phyloP scores from a whole-genome alignment of 2,888 invertebrate species.

The Helleia helle region DNA sequence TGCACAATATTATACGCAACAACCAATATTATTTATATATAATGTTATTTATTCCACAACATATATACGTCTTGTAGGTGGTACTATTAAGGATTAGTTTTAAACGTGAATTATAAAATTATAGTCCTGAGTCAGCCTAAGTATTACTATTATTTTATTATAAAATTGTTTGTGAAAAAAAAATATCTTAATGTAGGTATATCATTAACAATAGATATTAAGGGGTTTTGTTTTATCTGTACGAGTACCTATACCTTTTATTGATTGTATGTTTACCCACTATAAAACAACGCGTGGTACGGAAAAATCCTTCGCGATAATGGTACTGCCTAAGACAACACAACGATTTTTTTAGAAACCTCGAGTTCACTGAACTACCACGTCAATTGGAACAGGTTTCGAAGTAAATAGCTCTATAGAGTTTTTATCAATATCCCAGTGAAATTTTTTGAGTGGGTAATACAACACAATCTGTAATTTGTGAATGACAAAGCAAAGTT shows the following conservation, averaged over 20 bases:
- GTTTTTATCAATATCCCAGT: background rate
- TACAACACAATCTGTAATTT: too few species aligned
- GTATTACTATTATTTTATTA: conserved; percentile 41
- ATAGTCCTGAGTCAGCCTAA: conserved; percentile 51
- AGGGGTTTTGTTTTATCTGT: conserved; percentile 1
- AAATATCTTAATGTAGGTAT: conserved; percentile 4
- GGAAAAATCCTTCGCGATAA: too few species aligned
- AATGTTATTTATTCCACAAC: background rate
- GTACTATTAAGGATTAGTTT: conserved; percentile 58
- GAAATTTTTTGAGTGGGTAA: background rate
- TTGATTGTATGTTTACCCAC: background rate
- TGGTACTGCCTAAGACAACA: background rate
- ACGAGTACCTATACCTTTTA: conserved; percentile 4
- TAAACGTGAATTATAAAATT: conserved; percentile 31
- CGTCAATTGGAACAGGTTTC: background rate
- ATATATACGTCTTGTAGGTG: too few species aligned
- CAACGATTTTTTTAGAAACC: background rate
- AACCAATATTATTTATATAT: conserved; percentile 29
- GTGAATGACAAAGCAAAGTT: background rate
- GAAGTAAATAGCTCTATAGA: background rate
- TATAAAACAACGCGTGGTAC: too few species aligned
- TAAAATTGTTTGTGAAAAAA: conserved; percentile 9
- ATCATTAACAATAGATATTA: conserved; percentile 6
- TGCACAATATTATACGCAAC: conserved; percentile 31
- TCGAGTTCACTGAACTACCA: background rate